A percentile compares a stretch with the other conserved stretches of the same genome.
Evolutionary conservation across 2,888 invertebrate genomes (phyloP).

Genomic region (Colostygia pectinataria): DNA sequence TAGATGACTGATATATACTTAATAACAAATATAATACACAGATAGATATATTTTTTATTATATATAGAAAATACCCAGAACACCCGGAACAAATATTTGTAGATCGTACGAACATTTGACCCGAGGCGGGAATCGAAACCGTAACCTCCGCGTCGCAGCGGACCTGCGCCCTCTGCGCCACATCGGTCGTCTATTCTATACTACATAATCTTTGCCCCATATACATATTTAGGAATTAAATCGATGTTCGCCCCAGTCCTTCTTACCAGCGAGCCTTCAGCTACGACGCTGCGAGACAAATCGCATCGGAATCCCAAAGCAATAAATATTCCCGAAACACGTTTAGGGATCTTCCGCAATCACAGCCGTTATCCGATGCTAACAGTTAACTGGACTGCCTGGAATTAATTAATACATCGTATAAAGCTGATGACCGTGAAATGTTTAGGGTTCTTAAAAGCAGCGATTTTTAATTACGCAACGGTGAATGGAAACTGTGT

Average conservation of each 20-base stretch:
- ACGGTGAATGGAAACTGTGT: conserved; percentile 11
- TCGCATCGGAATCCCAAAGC: conserved; percentile 12
- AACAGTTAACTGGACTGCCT: conserved; percentile 45
- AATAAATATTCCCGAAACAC: conserved; percentile 23
- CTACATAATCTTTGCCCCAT: too few species aligned
- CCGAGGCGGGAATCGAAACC: too few species aligned
- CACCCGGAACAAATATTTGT: too few species aligned
- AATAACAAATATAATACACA: too few species aligned
- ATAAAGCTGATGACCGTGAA: conserved; percentile 33
- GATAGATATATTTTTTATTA: too few species aligned
- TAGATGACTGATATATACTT: too few species aligned
- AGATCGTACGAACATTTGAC: too few species aligned
- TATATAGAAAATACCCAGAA: too few species aligned
- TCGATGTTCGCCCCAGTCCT: not conserved
- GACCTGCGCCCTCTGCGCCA: too few species aligned
- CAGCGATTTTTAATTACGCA: conserved; percentile 17
- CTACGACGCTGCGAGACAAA: conserved; percentile 13
- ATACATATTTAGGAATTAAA: too few species aligned
- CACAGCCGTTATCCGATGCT: conserved; percentile 34
- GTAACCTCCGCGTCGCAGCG: too few species aligned
- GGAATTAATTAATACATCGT: conserved; percentile 47
- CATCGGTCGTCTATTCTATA: too few species aligned
- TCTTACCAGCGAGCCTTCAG: not conserved
- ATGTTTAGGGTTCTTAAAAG: conserved; percentile 9
- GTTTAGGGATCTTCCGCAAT: conserved; percentile 17